Evolutionary conservation across 2,113 vertebrate genomes (phyloP).

Genomic region (Elaphurus davidianus): DNA sequence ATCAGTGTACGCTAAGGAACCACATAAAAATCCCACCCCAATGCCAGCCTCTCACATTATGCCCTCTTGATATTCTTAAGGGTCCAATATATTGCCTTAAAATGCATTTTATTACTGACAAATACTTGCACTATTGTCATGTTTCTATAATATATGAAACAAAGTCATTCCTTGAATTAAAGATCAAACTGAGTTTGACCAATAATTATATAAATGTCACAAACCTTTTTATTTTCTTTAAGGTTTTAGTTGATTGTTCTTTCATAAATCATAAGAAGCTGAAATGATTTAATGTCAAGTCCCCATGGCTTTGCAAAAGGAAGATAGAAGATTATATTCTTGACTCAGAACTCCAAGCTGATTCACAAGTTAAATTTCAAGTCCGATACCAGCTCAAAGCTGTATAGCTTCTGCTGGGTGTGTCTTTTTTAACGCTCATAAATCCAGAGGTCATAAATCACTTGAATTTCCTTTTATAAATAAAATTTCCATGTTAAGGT

Average conservation of each 20-base stretch:
- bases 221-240: constrained; percentile 59
- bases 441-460: not conserved
- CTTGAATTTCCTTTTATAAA: constrained; percentile 34
- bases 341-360: not conserved
- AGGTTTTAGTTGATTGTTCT: constrained; percentile 35
- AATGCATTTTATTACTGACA: not conserved
- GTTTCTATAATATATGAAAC: not conserved
- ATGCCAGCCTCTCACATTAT: not conserved
- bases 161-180: not conserved
- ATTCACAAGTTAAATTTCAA: not conserved
- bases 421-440: constrained; percentile 7
- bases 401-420: not conserved
- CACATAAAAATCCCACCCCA: not conserved
- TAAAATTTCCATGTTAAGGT: not conserved
- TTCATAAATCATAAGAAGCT: constrained; percentile 16
- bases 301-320: not conserved
- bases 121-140: not conserved
- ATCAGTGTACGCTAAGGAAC: not conserved
- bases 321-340: not conserved
- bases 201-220: constrained; percentile 35
- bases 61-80: not conserved
- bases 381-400: not conserved
- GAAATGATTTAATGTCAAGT: constrained; percentile 47
- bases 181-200: constrained; percentile 52
- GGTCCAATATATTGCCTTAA: not conserved